Conservation (phyloP, 2,113 vertebrate genomes). For the Camelus dromedarius region DNA sequence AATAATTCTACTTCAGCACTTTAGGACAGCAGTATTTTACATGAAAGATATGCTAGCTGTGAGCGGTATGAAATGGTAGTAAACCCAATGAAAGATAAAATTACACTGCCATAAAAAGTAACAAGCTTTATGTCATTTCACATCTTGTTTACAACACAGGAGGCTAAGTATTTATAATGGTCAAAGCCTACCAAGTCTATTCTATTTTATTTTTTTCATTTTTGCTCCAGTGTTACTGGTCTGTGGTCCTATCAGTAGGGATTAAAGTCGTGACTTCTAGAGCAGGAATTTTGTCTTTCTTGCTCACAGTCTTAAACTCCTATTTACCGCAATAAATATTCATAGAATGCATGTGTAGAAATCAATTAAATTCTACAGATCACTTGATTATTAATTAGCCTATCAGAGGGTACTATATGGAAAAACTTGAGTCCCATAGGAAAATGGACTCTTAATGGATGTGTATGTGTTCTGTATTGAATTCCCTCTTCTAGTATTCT, state of each 20-base stretch:
- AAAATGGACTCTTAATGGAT: background rate
- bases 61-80: background rate
- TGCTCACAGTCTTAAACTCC: background rate
- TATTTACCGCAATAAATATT: background rate
- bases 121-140: background rate
- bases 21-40: background rate
- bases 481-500: background rate
- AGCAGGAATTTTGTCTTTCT: background rate
- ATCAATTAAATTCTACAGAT: background rate
- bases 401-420: background rate
- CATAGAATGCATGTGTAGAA: background rate
- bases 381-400: background rate
- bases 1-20: background rate
- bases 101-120: background rate
- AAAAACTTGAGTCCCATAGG: background rate
- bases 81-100: background rate
- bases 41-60: background rate
- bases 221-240: background rate
- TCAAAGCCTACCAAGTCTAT: background rate
- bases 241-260: background rate
- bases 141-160: background rate
- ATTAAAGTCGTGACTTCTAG: background rate
- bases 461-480: background rate
- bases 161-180: background rate
- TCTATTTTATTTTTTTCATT: background rate